Evolutionary conservation across 2,113 vertebrate species (phyloP).

Genomic region (Cinclus cinclus): DNA sequence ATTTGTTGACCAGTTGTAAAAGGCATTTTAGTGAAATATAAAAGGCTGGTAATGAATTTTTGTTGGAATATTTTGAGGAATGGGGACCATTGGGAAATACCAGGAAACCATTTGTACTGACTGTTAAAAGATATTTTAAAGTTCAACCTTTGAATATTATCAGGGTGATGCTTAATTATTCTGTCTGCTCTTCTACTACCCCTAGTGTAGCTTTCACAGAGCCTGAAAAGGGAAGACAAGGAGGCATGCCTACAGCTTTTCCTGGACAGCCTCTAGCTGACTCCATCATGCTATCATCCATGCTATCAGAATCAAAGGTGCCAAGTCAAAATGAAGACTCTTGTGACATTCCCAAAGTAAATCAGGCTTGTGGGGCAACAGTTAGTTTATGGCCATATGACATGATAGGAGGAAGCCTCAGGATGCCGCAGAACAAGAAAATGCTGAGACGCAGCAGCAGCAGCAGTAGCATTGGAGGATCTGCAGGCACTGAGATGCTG

Average conservation of each 20-base stretch:
- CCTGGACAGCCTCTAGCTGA: constrained; percentile 85
- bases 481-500: constrained; percentile 80
- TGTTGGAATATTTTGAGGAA: neutral
- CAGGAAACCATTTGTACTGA: neutral
- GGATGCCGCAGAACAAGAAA: constrained; percentile 78
- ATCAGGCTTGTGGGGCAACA: constrained; percentile 76
- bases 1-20: neutral
- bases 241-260: constrained; percentile 88
- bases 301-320: constrained; percentile 87
- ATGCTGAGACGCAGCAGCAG: constrained; percentile 84
- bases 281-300: constrained; percentile 88
- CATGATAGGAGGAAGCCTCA: constrained; percentile 80
- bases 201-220: constrained; percentile 99
- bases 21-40: neutral
- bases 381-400: constrained; percentile 78
- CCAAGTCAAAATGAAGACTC: constrained; percentile 85
- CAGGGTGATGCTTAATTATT: constrained; percentile 87
- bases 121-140: neutral
- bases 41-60: neutral
- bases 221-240: constrained; percentile 88
- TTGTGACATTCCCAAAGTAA: constrained; percentile 82
- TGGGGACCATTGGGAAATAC: neutral
- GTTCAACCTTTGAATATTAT: constrained; percentile 60
- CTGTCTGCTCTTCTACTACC: constrained; percentile 90
- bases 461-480: constrained; percentile 74